A percentile compares a stretch with the other conserved stretches of the same genome.
Evolutionary conservation across 1,140 invertebrate genomes (phyloP).

Genomic region (Apis florea): DNA sequence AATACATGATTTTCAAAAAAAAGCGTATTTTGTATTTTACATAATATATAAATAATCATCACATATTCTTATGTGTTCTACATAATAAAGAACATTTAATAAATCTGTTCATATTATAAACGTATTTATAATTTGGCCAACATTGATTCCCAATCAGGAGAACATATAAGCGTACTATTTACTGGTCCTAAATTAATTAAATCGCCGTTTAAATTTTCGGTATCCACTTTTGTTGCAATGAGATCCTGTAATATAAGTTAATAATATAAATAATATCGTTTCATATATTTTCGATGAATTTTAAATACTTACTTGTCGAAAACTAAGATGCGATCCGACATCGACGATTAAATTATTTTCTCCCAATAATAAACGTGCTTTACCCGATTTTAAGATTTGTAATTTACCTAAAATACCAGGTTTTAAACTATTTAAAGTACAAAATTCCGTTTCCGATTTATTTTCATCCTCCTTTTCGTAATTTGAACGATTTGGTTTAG

Average conservation of each 20-base stretch:
- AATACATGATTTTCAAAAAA: conserved; percentile 60
- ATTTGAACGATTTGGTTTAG: conserved; percentile 44
- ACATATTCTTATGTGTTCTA: background rate
- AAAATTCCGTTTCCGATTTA: conserved; percentile 58
- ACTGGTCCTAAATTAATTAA: conserved; percentile 75
- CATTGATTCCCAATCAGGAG: conserved; percentile 74
- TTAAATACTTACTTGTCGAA: conserved; percentile 70
- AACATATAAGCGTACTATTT: conserved; percentile 71
- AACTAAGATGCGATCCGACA: conserved; percentile 68
- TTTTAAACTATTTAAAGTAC: conserved; percentile 71
- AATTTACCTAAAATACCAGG: conserved; percentile 76
- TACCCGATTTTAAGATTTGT: conserved; percentile 76
- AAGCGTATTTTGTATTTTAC: background rate
- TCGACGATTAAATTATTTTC: conserved; percentile 74
- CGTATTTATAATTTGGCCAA: conserved; percentile 60
- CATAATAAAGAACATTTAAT: background rate
- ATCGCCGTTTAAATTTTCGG: conserved; percentile 67
- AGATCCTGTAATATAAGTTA: conserved; percentile 72
- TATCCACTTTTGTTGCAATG: conserved; percentile 72
- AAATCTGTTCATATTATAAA: conserved; percentile 34
- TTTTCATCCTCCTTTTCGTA: conserved; percentile 39
- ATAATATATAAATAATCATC: too few relatives aligned
- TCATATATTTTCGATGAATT: background rate
- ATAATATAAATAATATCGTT: conserved; percentile 1
- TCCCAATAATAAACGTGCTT: conserved; percentile 71